Evolutionary conservation across 2,888 invertebrate species (phyloP).

Genomic region (Andrena minutula): DNA sequence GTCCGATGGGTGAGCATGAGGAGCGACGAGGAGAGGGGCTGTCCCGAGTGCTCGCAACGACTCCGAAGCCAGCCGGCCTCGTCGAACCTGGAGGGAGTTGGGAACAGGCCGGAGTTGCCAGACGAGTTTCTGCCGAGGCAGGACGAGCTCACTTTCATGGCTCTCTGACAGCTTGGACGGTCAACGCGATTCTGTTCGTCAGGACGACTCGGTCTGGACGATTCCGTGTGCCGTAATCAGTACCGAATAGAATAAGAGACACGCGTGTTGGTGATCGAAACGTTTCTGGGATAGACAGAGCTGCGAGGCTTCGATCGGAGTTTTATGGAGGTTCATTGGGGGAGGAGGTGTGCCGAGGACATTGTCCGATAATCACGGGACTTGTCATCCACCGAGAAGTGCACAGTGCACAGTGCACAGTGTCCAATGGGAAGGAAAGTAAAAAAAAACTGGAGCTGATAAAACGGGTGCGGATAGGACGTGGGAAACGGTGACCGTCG

Average conservation of each 20-base stretch:
- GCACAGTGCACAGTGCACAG: not conserved
- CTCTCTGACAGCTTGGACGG: slow-evolving; percentile 56
- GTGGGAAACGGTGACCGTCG: slow-evolving; percentile 40
- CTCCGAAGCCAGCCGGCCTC: slow-evolving; percentile 68
- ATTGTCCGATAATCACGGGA: not conserved
- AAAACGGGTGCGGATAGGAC: not conserved
- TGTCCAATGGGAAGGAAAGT: not conserved
- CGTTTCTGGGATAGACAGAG: not conserved
- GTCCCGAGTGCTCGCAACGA: slow-evolving; percentile 63
- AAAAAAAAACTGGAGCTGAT: not conserved
- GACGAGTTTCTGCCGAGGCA: slow-evolving; percentile 83
- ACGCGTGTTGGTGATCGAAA: slow-evolving; percentile 3
- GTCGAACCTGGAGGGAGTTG: slow-evolving; percentile 76
- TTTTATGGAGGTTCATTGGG: not conserved
- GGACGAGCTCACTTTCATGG: slow-evolving; percentile 73
- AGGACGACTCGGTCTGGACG: not conserved
- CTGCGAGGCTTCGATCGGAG: not conserved
- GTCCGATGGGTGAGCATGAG: slow-evolving; percentile 56
- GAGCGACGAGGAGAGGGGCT: slow-evolving; percentile 60
- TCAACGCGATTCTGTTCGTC: slow-evolving; percentile 29
- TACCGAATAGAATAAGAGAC: not conserved
- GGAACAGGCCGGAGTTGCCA: slow-evolving; percentile 77
- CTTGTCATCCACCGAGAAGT: not conserved
- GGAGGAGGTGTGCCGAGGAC: not conserved
- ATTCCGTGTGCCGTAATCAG: slow-evolving; percentile 31